Evolutionary conservation across 2,113 vertebrate species (phyloP).

Genomic region (Syngnathoides biaculeatus): DNA sequence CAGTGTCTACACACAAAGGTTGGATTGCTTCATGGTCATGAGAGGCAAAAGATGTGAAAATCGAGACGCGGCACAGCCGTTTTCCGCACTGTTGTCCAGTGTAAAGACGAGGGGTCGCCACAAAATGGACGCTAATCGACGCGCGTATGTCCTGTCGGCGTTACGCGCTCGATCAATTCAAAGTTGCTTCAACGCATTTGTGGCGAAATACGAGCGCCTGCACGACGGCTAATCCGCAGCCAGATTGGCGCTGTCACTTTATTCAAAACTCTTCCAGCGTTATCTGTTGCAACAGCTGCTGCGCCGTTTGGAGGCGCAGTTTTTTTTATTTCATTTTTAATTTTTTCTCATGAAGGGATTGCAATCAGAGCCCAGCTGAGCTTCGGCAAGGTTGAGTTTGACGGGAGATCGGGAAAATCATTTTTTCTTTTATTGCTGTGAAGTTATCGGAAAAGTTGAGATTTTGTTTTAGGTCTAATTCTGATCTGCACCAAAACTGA

Average conservation of each 20-base stretch:
- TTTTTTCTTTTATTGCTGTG: too few relatives aligned
- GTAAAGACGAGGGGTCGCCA: too few relatives aligned
- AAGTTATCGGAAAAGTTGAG: too few relatives aligned
- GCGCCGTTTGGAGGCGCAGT: not conserved
- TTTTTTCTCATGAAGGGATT: not conserved
- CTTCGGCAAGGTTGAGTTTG: too few relatives aligned
- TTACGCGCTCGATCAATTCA: not conserved
- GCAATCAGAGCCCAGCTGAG: constrained; percentile 1
- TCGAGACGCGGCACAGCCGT: not conserved
- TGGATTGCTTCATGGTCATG: not conserved
- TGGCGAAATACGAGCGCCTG: not conserved
- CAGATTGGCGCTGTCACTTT: not conserved
- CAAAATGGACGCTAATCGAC: too few relatives aligned
- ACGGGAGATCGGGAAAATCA: too few relatives aligned
- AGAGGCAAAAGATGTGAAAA: not conserved
- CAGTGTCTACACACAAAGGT: too few relatives aligned
- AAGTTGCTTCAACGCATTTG: not conserved
- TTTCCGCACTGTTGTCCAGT: too few relatives aligned
- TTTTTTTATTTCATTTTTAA: not conserved
- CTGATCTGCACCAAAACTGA: too few relatives aligned
- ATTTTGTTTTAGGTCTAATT: too few relatives aligned
- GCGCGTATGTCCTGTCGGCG: too few relatives aligned
- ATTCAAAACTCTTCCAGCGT: not conserved
- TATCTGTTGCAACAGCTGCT: not conserved
- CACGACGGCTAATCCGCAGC: not conserved